Percentiles rank a stretch among this genome's conserved stretches.
These are phyloP conservation scores for Fratercula arctica DNA, from an alignment of 2,797 vertebrate species.

Conservation along the genomic window DNA sequence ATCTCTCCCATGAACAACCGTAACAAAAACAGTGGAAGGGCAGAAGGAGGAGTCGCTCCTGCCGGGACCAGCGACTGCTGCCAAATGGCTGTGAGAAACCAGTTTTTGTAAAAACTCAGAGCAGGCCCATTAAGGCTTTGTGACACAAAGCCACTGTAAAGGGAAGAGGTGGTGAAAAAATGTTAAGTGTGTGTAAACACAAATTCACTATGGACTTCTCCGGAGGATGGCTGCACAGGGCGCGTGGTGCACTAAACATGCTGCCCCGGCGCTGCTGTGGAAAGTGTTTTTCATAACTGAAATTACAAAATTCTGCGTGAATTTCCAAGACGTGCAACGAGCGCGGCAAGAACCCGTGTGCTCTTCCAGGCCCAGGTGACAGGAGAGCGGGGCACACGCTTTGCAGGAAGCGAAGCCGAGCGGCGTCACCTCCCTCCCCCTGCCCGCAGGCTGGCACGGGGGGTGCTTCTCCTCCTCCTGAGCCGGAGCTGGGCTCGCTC, in stretches of 20 bases:
- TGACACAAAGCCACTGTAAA: background rate
- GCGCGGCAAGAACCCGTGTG: background rate
- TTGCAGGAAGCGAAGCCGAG: background rate
- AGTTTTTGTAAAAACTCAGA: background rate
- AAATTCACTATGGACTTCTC: background rate
- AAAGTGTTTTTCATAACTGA: background rate
- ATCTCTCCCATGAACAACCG: background rate
- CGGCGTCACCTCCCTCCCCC: fast-evolving
- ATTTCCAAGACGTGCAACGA: background rate
- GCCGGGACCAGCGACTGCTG: background rate
- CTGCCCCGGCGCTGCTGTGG: background rate
- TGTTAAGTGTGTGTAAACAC: background rate
- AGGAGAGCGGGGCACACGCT: background rate
- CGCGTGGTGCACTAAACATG: background rate
- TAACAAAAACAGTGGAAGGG: background rate
- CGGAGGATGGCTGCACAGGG: background rate
- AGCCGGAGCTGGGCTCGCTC: background rate
- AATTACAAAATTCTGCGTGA: background rate
- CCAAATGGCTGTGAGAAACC: background rate
- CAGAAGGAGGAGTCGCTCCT: background rate
- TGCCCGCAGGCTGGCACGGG: too few relatives aligned
- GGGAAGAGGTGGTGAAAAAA: background rate
- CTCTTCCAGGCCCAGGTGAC: background rate
- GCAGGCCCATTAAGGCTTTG: background rate
- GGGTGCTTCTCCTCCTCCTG: background rate